Conservation (phyloP, 2,113 vertebrate genomes). For the Hemicordylus capensis region DNA sequence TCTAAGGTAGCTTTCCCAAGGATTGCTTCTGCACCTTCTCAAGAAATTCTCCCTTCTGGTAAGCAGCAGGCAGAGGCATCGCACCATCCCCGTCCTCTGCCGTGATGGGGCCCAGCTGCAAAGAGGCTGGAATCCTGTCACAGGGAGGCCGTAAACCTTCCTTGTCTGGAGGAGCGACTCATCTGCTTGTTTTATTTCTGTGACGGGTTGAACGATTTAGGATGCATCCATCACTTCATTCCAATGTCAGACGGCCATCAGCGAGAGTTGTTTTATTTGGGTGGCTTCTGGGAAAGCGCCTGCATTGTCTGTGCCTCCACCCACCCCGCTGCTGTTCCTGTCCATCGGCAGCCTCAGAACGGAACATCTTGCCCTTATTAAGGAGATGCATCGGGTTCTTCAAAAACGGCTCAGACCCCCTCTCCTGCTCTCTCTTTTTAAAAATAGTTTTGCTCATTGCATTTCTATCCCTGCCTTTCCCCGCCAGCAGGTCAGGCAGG, state of each 20-base stretch:
- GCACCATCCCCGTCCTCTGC: constrained; percentile 51
- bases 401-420: too few relatives aligned
- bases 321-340: constrained; percentile 17
- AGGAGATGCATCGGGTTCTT: not conserved
- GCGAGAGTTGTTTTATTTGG: constrained; percentile 39
- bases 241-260: constrained; percentile 59
- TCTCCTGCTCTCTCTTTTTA: not conserved
- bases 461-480: not conserved
- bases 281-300: constrained; percentile 35
- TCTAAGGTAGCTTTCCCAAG: not conserved
- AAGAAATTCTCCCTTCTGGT: not conserved
- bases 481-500: not conserved
- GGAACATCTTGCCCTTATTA: not conserved
- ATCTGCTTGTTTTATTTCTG: constrained; percentile 69
- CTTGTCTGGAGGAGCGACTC: constrained; percentile 62
- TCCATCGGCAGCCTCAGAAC: not conserved
- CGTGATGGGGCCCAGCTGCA: constrained; percentile 56
- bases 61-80: constrained; percentile 32
- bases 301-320: constrained; percentile 37
- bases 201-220: constrained; percentile 66
- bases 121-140: constrained; percentile 47
- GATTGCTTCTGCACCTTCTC: not conserved
- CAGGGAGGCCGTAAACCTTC: constrained; percentile 70
- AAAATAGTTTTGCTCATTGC: not conserved
- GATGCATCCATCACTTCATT: constrained; percentile 72